Conservation (phyloP, 2,888 invertebrate species). For the Eristalis tenax region DNA sequence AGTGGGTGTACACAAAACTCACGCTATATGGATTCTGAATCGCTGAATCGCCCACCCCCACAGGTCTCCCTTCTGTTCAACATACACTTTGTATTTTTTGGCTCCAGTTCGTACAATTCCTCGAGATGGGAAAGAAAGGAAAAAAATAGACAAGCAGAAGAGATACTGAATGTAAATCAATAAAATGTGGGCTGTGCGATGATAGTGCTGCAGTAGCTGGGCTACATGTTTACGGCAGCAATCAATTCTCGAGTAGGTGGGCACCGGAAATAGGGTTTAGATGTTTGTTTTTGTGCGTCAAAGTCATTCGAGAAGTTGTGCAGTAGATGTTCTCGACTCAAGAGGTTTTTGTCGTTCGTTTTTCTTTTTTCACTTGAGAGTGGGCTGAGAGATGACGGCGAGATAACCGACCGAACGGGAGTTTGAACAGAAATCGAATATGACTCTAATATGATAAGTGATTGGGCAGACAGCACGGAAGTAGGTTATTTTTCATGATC, state of each 20-base stretch:
- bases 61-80: not conserved
- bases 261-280: constrained; percentile 58
- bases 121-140: not conserved
- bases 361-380: not conserved
- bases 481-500: not conserved
- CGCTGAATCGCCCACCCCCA: not conserved
- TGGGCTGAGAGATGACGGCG: not conserved
- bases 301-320: not conserved
- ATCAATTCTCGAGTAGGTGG: constrained; percentile 52
- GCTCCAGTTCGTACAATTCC: constrained; percentile 8
- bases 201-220: constrained; percentile 52
- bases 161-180: constrained; percentile 57
- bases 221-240: constrained; percentile 43
- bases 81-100: constrained; percentile 42
- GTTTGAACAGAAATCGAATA: not conserved
- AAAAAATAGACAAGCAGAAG: not conserved
- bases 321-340: not conserved
- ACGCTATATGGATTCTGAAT: constrained; percentile 11
- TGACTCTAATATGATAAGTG: not conserved
- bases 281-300: constrained; percentile 9
- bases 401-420: not conserved
- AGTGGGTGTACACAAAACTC: constrained; percentile 28
- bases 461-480: not conserved
- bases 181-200: constrained; percentile 58
- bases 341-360: not conserved